phyloP scores from a whole-genome alignment of 2,797 vertebrate species.

The Tangara arthus region DNA sequence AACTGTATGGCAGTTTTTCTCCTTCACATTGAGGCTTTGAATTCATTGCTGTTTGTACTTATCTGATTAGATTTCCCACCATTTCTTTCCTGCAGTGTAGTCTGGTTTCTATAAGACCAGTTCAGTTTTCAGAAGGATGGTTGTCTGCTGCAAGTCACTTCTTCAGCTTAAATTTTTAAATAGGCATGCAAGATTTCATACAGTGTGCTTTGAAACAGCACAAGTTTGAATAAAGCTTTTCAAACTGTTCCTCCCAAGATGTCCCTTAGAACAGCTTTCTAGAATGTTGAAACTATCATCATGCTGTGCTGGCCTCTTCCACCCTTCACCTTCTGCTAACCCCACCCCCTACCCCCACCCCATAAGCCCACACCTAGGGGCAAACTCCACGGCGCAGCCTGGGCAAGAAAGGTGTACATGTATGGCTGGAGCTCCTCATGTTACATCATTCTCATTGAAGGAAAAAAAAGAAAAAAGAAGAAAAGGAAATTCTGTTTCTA shows the following conservation, averaged over 20 bases:
- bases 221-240: not conserved
- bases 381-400: fast-evolving
- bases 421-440: not conserved
- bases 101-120: not conserved
- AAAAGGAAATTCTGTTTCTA: conserved; percentile 36
- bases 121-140: not conserved
- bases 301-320: not conserved
- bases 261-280: not conserved
- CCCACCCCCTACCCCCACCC: fast-evolving
- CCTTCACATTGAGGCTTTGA: not conserved
- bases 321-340: not conserved
- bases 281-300: not conserved
- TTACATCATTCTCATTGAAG: not conserved
- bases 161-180: not conserved
- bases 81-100: not conserved
- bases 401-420: not conserved
- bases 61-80: not conserved
- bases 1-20: not conserved
- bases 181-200: not conserved
- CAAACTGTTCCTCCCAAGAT: not conserved
- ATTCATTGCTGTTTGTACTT: not conserved
- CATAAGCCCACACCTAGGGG: not conserved
- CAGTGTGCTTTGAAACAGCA: not conserved
- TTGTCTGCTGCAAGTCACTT: not conserved
- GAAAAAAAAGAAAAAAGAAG: not conserved